phyloP scores from a whole-genome alignment of 2,888 invertebrate genomes.

The Lasioglossum morio region DNA sequence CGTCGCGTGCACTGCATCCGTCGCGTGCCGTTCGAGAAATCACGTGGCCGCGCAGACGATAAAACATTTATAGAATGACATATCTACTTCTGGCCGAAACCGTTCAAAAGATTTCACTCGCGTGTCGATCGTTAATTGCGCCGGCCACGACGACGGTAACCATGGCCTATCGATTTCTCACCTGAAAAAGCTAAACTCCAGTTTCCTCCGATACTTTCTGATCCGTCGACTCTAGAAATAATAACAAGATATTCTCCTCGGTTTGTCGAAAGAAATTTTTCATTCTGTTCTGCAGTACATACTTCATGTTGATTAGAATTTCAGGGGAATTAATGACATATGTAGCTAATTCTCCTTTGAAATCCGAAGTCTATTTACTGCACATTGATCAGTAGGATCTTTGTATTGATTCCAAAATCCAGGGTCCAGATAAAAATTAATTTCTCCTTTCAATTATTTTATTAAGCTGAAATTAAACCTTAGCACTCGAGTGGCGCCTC shows the following conservation, averaged over 20 bases:
- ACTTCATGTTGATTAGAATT: neutral
- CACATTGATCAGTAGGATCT: no score
- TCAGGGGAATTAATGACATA: neutral
- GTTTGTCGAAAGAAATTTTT: neutral
- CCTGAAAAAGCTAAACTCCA: neutral
- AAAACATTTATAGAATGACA: constrained; percentile 49
- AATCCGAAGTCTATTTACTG: no score
- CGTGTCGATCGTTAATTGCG: constrained; percentile 15
- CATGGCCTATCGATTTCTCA: neutral
- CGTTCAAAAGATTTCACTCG: constrained; percentile 27
- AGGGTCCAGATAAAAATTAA: no score
- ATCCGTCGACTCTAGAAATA: neutral
- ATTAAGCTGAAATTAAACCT: neutral
- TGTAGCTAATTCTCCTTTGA: no score
- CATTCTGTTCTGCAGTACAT: no score
- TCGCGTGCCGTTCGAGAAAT: constrained; percentile 57
- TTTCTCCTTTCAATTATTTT: no score
- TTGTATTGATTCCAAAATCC: no score
- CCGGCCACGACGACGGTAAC: neutral
- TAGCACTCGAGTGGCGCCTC: no score
- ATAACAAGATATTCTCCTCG: neutral
- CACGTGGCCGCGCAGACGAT: constrained; percentile 39
- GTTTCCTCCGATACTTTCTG: neutral
- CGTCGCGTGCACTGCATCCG: constrained; percentile 52
- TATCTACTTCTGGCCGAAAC: constrained; percentile 2